Base-by-base conservation (phyloP, 2,888 invertebrate genomes). In the Nymphalis polychloros region DNA sequence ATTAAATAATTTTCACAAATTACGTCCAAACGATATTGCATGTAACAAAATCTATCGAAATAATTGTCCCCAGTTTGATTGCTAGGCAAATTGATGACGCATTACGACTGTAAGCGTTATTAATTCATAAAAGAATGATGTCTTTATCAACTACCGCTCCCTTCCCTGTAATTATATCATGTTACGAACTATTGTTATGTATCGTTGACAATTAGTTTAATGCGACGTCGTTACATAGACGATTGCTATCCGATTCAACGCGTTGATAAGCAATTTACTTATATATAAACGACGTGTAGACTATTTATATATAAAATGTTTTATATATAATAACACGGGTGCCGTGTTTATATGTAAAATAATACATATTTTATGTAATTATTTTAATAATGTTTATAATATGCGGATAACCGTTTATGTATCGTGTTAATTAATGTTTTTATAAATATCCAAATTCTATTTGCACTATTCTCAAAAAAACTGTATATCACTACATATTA, bases 121-220 rank as follows among this genome's bases (percentile, higher is more conserved):
- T 87, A 86, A 85, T 85, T 85, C 84, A 81, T 80, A 79, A 81
- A 82, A 80, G 84, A 86, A 87, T 88, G 87, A 89, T 85, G 84
- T 84, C 86, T 87, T 85, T 82, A 88, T 89, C 81, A 84, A 81
- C 85, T 86, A 84, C 86, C 79, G 83, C 49, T 82, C 80, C 80
- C 79, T 80, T 79, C 83, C 77, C 82, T 87, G 80, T 87, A 88
- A 91, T 90, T 90, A 90, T 81, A 77, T 78, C 77, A 78, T 84
- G 89, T 90, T 89, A 89, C 76, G 78, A 76, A 79, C 83, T 84
- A 89, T 90, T 89, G 89, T 83, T 55, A 80, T 80, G 79, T 77
- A 83, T 87, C 78, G 83, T 83, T 79, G 74, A 77, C 85, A 80
- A 90, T 90, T 85, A 86, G 79, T 85, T 83, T 88, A 89, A 90